Conservation (phyloP, 2,113 vertebrate genomes). For the Sminthopsis crassicaudata region DNA sequence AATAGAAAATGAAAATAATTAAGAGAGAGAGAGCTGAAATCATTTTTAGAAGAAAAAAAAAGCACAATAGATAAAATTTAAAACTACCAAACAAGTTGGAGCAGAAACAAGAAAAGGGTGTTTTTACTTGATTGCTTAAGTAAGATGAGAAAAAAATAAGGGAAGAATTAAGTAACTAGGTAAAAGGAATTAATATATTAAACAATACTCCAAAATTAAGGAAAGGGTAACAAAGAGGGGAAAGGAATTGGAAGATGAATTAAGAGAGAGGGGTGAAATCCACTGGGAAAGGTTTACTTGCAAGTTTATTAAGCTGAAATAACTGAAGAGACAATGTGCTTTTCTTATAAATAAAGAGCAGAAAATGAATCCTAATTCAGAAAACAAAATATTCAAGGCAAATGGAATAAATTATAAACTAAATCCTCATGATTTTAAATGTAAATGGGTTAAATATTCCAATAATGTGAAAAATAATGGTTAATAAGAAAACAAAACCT, state of each 20-base stretch:
- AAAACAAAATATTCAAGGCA: neutral
- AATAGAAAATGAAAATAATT: neutral
- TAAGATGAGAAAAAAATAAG: neutral
- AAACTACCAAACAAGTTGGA: neutral
- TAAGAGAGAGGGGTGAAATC: neutral
- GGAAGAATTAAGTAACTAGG: neutral
- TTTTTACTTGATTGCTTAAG: neutral
- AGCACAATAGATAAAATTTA: neutral
- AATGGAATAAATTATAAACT: neutral
- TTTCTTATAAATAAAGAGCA: neutral
- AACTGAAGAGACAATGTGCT: neutral
- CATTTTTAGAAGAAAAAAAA: neutral
- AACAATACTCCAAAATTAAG: neutral
- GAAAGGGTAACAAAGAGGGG: neutral
- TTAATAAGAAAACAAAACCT: neutral
- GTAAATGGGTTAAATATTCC: neutral
- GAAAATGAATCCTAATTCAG: neutral
- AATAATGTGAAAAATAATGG: neutral
- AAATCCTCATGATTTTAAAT: neutral
- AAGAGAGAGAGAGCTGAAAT: neutral
- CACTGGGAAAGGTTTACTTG: neutral
- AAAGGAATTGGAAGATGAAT: neutral
- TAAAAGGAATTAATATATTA: neutral
- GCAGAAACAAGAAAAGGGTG: neutral
- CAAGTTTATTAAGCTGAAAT: neutral